Evolutionary conservation across 2,797 vertebrate genomes (phyloP), one percentile per base, ranked within the genome.

Genomic region (Morus bassanus): DNA sequence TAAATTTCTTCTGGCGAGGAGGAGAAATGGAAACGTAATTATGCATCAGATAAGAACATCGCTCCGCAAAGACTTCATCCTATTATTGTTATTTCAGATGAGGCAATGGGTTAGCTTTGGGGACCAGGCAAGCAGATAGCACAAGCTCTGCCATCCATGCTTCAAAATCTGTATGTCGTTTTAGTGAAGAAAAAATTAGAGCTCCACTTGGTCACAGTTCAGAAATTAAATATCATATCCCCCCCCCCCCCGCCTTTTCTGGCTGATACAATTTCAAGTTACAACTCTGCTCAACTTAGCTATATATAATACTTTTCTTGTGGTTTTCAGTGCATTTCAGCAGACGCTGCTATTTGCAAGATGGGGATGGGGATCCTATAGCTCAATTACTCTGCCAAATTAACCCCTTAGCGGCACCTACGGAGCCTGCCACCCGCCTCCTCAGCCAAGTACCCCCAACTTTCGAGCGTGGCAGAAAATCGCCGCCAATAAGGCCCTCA

Each of bases 211-310:
- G 50, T 8, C 22, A 13, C n/a, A 50, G 48, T 50, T 61, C 46
- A 65, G 39, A 85, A 92, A 94, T 50, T 5, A 85, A 89, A 11
- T 17, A 45, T 15, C 59, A 61, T 13, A 14, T 12, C 4, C 39
- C 33, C 13, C 48, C 31, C 41, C 41, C 14, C 41, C 43, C 43
- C 43, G 8, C 43, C 21, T 59, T 19, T 69, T 22, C 84, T 31
- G 56, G 31, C 33, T 17, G 60, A 74, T 35, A 63, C 8, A 28
- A 75, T 81, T 88, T 60, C 76, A 84, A 88, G 68, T 85, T 79
- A 78, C 75, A 92, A 89, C 93, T 91, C 76, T 7, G 19, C 76
- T 72, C 65, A 96, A 95, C 85, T 92, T 60, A 69, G 33, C 83
- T 81, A 57, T 33, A 39, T 14, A 16, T 14, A n/a, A 67, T 45